These are phyloP conservation scores for Erebia ligea DNA, from an alignment of 2,888 invertebrate species.

Conservation along the genomic window DNA sequence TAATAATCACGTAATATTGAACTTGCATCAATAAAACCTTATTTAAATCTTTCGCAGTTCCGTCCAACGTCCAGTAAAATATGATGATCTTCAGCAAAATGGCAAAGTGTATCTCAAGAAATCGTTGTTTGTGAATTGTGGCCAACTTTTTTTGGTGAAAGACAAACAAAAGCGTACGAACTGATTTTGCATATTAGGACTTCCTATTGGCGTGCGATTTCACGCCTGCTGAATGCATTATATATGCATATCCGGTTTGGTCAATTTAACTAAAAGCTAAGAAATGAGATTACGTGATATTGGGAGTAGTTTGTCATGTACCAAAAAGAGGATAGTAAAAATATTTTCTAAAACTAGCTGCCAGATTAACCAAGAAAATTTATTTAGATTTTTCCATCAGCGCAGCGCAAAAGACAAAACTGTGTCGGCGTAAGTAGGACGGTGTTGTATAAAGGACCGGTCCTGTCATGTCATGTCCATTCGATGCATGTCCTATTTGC, in stretches of 20 bases:
- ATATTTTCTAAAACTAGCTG: background rate
- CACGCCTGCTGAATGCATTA: background rate
- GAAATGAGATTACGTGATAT: background rate
- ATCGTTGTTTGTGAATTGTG: background rate
- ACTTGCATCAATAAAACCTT: background rate
- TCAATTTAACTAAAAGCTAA: background rate
- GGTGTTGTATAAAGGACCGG: conserved; percentile 9
- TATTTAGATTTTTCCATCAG: background rate
- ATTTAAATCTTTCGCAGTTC: background rate
- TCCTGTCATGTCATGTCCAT: background rate
- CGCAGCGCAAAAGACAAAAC: background rate
- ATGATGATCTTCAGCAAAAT: background rate
- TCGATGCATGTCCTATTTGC: conserved; percentile 15
- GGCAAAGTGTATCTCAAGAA: background rate
- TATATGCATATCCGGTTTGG: conserved; percentile 1
- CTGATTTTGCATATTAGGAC: background rate
- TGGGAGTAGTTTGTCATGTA: no score
- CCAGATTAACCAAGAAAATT: background rate
- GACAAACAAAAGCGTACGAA: background rate
- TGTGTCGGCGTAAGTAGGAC: conserved; percentile 7
- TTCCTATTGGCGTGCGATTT: background rate
- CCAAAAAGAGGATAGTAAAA: background rate
- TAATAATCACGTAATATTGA: background rate
- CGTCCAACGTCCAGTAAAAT: background rate
- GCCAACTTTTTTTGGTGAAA: background rate